phyloP scores from a whole-genome alignment of 2,888 invertebrate species.

The Eurois occulta region DNA sequence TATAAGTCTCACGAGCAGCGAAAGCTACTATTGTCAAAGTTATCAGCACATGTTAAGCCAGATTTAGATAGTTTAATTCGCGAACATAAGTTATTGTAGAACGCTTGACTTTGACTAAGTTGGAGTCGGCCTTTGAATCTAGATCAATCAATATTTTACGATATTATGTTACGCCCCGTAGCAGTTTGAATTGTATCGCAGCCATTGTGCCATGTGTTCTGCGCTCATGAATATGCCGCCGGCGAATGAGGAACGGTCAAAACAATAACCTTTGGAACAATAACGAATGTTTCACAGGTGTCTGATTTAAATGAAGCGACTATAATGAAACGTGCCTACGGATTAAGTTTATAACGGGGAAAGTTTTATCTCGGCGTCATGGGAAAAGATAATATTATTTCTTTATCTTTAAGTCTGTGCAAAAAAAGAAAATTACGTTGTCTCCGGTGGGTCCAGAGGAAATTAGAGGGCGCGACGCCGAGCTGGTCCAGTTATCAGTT shows the following conservation, averaged over 20 bases:
- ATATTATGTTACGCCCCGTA: slow-evolving; percentile 34
- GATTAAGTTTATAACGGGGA: slow-evolving; percentile 69
- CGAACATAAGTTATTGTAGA: slow-evolving; percentile 45
- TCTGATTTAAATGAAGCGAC: slow-evolving; percentile 59
- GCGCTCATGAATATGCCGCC: slow-evolving; percentile 47
- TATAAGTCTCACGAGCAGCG: slow-evolving; percentile 51
- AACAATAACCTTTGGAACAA: slow-evolving; percentile 47
- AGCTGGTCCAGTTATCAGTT: slow-evolving; percentile 85
- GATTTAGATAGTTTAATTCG: slow-evolving; percentile 61
- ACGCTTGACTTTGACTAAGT: slow-evolving; percentile 52
- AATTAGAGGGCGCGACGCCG: slow-evolving; percentile 80
- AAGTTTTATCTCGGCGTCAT: slow-evolving; percentile 78
- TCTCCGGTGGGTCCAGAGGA: slow-evolving; percentile 76
- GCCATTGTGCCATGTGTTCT: slow-evolving; percentile 49
- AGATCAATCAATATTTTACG: slow-evolving; percentile 60
- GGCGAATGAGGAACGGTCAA: slow-evolving; percentile 36
- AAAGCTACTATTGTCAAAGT: slow-evolving; percentile 56
- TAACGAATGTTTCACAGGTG: slow-evolving; percentile 49
- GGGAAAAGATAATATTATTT: slow-evolving; percentile 77
- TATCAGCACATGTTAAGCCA: slow-evolving; percentile 61
- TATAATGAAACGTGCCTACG: slow-evolving; percentile 69
- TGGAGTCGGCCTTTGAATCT: slow-evolving; percentile 33
- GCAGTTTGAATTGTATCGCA: slow-evolving; percentile 42
- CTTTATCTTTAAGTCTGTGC: slow-evolving; percentile 76
- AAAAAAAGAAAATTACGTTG: slow-evolving; percentile 81